phyloP scores from a whole-genome alignment of 2,888 invertebrate genomes.

The Rotaria sp. region DNA sequence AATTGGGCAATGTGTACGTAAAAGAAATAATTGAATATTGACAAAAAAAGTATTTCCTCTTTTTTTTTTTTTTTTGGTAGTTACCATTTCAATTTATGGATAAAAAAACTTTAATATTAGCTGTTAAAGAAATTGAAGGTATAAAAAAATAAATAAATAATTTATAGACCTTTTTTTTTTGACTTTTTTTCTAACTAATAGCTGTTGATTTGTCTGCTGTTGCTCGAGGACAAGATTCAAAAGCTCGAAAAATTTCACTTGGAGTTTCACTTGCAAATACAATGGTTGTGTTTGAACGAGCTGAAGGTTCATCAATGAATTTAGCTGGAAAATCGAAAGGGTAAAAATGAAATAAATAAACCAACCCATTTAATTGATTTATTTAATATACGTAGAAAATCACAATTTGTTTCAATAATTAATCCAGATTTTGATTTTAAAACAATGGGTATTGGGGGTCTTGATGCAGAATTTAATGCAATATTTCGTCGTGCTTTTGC shows the following conservation, averaged over 20 bases:
- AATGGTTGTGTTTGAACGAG: slow-evolving; percentile 82
- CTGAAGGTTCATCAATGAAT: slow-evolving; percentile 79
- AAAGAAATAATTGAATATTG: not conserved
- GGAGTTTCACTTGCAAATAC: slow-evolving; percentile 79
- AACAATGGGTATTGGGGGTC: slow-evolving; percentile 97
- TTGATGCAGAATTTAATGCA: slow-evolving; percentile 92
- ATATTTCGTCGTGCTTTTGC: slow-evolving; percentile 97
- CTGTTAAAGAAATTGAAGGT: slow-evolving; percentile 83
- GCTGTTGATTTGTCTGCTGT: slow-evolving; percentile 40
- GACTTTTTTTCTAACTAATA: not conserved
- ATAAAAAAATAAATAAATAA: slow-evolving; percentile 43
- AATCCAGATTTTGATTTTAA: slow-evolving; percentile 99
- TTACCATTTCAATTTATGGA: slow-evolving; percentile 82
- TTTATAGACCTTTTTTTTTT: not conserved
- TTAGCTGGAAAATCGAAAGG: slow-evolving; percentile 69
- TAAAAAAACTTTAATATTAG: slow-evolving; percentile 73
- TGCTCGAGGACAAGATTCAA: slow-evolving; percentile 33
- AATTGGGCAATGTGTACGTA: slow-evolving; percentile 65
- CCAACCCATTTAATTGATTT: not conserved
- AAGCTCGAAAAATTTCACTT: slow-evolving; percentile 40
- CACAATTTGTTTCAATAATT: slow-evolving; percentile 69
- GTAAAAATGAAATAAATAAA: slow-evolving; percentile 45
- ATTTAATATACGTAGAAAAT: slow-evolving; percentile 57
- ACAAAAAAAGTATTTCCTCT: too few species aligned
- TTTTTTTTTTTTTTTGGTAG: slow-evolving; percentile 56